Conservation (phyloP, 1,140 invertebrate species). For the Choristoneura fumiferana region DNA sequence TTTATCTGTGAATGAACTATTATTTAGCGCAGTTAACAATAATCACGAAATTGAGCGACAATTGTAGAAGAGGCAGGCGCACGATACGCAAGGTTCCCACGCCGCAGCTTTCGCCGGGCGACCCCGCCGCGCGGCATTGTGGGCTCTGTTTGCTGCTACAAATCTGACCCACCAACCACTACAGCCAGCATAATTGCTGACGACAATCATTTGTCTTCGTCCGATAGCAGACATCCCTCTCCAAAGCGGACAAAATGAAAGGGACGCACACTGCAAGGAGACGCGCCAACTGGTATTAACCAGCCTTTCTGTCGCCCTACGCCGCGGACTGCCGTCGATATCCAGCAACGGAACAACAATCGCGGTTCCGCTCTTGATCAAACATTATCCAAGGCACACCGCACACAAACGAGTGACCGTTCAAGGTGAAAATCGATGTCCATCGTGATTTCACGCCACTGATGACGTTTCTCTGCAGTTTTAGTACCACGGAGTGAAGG, state of each 20-base stretch:
- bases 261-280: not conserved
- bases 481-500: constrained; percentile 2
- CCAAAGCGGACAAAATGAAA: not conserved
- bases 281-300: not conserved
- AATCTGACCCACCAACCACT: constrained; percentile 14
- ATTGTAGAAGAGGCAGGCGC: not conserved
- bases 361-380: constrained; percentile 39
- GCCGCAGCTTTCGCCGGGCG: constrained; percentile 30
- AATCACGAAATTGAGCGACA: not conserved
- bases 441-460: constrained; percentile 52
- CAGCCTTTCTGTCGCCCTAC: not conserved
- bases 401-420: constrained; percentile 48
- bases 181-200: not conserved
- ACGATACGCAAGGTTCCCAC: constrained; percentile 38
- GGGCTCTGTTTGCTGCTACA: constrained; percentile 8
- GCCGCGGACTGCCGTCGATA: not conserved
- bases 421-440: constrained; percentile 63
- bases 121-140: constrained; percentile 34
- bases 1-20: constrained; percentile 62
- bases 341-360: constrained; percentile 1
- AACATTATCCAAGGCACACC: constrained; percentile 35
- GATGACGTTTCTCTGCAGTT: constrained; percentile 23
- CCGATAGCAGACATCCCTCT: not conserved
- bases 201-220: not conserved
- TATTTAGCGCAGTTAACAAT: constrained; percentile 21